Base-by-base conservation (phyloP, 1,140 invertebrate genomes). In the Dinoponera quadriceps region DNA sequence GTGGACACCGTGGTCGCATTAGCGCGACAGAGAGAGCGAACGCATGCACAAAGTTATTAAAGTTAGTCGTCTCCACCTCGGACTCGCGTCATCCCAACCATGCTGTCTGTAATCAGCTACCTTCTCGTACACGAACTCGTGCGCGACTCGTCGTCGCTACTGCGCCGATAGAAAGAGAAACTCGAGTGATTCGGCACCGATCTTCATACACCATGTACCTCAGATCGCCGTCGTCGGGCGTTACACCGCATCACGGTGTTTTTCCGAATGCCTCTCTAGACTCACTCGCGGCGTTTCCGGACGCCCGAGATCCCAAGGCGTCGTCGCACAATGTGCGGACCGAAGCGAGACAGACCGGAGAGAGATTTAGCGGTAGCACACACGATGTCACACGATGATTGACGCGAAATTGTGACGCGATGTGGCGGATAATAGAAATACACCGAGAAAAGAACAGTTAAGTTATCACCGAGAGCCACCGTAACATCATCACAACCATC, bases 371-470 rank as follows among this genome's bases (percentile, higher is more conserved):
- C 27, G 25, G 20, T 66, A 77, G 62, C 44, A 54, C 48, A 22
- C 18, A n/a, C n/a, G n/a, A n/a, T n/a, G n/a, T n/a, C n/a, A n/a
- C n/a, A n/a, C n/a, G n/a, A n/a, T n/a, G n/a, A n/a, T n/a, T n/a
- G n/a, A n/a, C 29, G 62, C 22, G 33, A 29, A 2, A 3, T 51
- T 20, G 71, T n/a, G 38, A 69, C 3, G 38, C 44, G 20, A 68
- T 29, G 62, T 54, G 29, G 27, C 33, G 71, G 9, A 80, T n/a
- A 29, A 69, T 54, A 66, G 54, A 69, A 80, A 80, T 59, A 80
- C 65, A 80, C 27, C 66, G 38, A 71, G 65, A 80, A 80, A 48
- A 80, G 51, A 80, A 80, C 33, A 71, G 65, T 66, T 51, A 20
- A 38, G 54, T 27, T 59, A 44, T 9, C 38, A 44, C 33, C 33